phyloP scores from a whole-genome alignment of 2,113 vertebrate genomes.

The Burhinus bistriatus region DNA sequence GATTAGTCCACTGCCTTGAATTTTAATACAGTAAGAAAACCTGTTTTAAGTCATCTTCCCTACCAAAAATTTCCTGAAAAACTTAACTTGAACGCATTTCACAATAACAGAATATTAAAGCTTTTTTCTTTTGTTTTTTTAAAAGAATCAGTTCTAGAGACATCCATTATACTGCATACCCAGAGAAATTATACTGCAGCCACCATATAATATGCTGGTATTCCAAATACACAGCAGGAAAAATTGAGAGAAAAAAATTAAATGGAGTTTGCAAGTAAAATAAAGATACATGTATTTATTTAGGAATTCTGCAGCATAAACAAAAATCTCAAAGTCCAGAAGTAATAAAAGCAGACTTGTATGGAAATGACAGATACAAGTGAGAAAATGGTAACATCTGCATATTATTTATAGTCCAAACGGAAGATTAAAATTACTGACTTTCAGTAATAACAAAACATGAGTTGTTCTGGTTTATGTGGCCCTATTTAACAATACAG shows the following conservation, averaged over 20 bases:
- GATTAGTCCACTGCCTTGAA: not conserved
- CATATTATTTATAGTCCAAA: not conserved
- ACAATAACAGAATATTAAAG: not conserved
- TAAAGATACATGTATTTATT: not conserved
- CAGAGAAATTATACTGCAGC: not conserved
- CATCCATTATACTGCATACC: not conserved
- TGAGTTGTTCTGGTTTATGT: not conserved
- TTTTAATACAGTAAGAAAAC: not conserved
- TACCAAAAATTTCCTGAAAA: not conserved
- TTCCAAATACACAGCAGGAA: not conserved
- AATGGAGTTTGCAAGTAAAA: not conserved
- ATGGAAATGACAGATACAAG: not conserved
- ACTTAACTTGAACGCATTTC: not conserved
- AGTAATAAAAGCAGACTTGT: not conserved
- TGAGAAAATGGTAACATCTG: not conserved
- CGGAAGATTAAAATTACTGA: not conserved
- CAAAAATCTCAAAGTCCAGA: not conserved
- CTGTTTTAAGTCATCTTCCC: not conserved
- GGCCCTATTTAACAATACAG: not conserved
- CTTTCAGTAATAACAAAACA: not conserved
- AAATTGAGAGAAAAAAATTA: not conserved
- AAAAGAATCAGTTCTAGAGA: not conserved
- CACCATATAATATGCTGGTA: not conserved
- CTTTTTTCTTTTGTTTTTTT: not conserved
- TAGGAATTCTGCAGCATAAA: not conserved